Evolutionary conservation across 2,888 invertebrate species (phyloP).

Genomic region (Polymixis flavicincta): DNA sequence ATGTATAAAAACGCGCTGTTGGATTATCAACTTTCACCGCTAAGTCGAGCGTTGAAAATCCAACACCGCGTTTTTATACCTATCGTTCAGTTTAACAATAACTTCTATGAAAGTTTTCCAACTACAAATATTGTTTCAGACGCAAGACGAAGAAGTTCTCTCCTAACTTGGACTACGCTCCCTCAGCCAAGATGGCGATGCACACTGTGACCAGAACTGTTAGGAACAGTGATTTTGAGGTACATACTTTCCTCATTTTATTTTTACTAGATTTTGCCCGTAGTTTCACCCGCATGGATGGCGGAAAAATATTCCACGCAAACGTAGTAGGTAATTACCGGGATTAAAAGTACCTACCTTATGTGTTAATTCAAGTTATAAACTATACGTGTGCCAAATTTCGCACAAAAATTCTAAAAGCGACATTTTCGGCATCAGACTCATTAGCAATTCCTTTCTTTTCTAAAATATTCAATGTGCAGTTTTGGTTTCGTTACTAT

Average conservation of each 20-base stretch:
- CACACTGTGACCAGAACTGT: conserved; percentile 82
- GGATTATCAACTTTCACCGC: neutral
- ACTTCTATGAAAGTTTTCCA: conserved; percentile 16
- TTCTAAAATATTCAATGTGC: too few species aligned
- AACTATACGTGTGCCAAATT: too few species aligned
- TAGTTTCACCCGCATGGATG: too few species aligned
- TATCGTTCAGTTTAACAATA: neutral
- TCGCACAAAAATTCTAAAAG: too few species aligned
- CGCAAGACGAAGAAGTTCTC: conserved; percentile 84
- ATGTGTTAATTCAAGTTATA: too few species aligned
- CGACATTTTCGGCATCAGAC: too few species aligned
- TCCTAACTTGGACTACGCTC: conserved; percentile 65
- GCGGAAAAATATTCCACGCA: too few species aligned
- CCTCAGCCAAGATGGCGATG: conserved; percentile 69
- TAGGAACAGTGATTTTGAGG: conserved; percentile 83
- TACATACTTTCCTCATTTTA: conserved; percentile 52
- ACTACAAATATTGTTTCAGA: conserved; percentile 71
- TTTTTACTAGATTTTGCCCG: too few species aligned
- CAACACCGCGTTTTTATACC: neutral
- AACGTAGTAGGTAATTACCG: too few species aligned
- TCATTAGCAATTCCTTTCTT: too few species aligned
- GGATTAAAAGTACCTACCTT: too few species aligned
- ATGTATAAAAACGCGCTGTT: neutral
- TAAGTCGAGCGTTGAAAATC: neutral
- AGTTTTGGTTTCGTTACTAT: too few species aligned